Base-by-base conservation (phyloP, 1,140 invertebrate genomes). In the Papilio dardanus region DNA sequence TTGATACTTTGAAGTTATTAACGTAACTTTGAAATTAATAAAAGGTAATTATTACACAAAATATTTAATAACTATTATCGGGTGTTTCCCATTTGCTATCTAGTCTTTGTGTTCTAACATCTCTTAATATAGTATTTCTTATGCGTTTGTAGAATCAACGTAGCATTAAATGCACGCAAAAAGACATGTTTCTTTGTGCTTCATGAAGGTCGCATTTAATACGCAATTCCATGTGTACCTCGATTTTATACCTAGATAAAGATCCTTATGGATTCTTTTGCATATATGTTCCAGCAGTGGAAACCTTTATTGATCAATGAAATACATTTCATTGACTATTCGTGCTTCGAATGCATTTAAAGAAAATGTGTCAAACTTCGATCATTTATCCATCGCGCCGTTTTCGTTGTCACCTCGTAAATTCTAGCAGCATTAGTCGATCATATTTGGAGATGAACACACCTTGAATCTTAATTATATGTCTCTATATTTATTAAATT, bases 301-400 rank as follows among this genome's bases (percentile, higher is more conserved):
- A 46, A 46, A 46, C 42, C 42, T 12, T 37, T 37, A 46, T 19
- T 1, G 16, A n/a, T n/a, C 16, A 46, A 62, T 12, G 6, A 2
- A 7, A 65, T 30, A 65, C 4, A 33, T 31, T 12, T 31, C 14
- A 66, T 66, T 19, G 12, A 66, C 14, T 33, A 33, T 24, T 19
- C 67, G 67, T 69, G 67, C 33, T 24, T 69, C 67, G 67, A 69
- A 69, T 69, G 67, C 67, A 21, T 40, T 69, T n/a, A 8, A 42
- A 69, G 33, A 69, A 62, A 69, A 69, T 33, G 37, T 66, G 46
- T 71, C 74, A 14, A 74, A 77, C 75, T 74, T 65, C 80, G 80
- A 84, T 87, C 83, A 87, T 78, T 85, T 82, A 87, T 86, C 83
- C 84, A 82, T 81, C 83, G 83, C 80, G 81, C 85, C 75, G 74